phyloP scores from a whole-genome alignment of 2,888 invertebrate genomes.

The Argyresthia albistria region DNA sequence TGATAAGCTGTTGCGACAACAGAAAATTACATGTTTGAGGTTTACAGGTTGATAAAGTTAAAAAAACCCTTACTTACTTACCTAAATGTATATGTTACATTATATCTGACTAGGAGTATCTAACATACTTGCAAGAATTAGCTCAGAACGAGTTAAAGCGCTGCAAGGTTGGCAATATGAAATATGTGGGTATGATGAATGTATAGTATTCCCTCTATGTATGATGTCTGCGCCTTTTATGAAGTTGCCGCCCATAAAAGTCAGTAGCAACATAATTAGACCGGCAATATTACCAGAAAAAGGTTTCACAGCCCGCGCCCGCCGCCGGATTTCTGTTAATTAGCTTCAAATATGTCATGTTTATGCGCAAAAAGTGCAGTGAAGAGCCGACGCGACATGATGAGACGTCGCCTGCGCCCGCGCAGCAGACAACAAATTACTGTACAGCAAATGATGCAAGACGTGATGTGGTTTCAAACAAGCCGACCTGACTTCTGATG shows the following conservation, averaged over 20 bases:
- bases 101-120: too few relatives aligned
- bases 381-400: conserved; percentile 10
- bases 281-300: conserved; percentile 20
- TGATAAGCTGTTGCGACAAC: neutral
- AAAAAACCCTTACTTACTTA: too few relatives aligned
- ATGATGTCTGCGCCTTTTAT: too few relatives aligned
- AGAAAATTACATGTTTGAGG: neutral
- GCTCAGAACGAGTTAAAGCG: too few relatives aligned
- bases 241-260: neutral
- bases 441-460: conserved; percentile 37
- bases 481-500: neutral
- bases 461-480: conserved; percentile 14
- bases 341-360: conserved; percentile 51
- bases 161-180: too few relatives aligned
- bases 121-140: too few relatives aligned
- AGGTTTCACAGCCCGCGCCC: conserved; percentile 26
- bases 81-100: too few relatives aligned
- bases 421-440: conserved; percentile 32
- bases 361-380: conserved; percentile 8
- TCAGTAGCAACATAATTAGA: neutral
- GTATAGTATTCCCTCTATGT: too few relatives aligned
- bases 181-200: too few relatives aligned
- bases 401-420: conserved; percentile 8
- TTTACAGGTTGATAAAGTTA: neutral
- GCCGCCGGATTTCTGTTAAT: conserved; percentile 49